Evolutionary conservation across 2,797 vertebrate genomes (phyloP), one percentile per base, ranked within the genome.

Genomic region (Phataginus tetradactyla): DNA sequence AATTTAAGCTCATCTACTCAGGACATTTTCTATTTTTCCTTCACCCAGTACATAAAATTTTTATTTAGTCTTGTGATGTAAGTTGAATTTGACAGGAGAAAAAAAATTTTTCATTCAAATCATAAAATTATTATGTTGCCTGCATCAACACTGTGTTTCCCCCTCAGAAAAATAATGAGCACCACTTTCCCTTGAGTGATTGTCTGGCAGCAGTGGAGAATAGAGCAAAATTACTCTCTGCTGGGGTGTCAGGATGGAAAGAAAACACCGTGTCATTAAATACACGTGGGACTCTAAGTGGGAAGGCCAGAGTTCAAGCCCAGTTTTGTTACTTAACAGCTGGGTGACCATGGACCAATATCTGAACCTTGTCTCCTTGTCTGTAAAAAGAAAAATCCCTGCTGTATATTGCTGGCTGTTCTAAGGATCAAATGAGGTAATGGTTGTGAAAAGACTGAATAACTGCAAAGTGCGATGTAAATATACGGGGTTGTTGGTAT

Each of bases 31-130:
- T 90, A 72, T 96, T 95, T 95, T 98, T 97, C 93, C 93, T 98
- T 94, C 89, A 97, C 25, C 74, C n/a, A 86, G 91, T 97, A 96
- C 75, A 98, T 98, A 97, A 98, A 98, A 91, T 83, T 98, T 98
- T 98, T 98, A 98, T 98, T 98, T 98, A 94, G 93, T 98, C 96
- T 96, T 96, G 88, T 95, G 98, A 97, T 97, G 97, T 97, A 98
- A 98, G 98, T 98, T 98, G 96, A 98, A 98, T 97, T 96, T 98
- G 97, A 98, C 93, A 97, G 97, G 98, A 96, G 81, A 95, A 96
- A 89, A 66, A 91, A 94, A 32, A 57, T 95, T 75, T 98, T 96
- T 97, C 90, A 80, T 96, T 97, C 87, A 96, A 96, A 98, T 93
- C 34, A 97, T 95, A 97, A 95, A 97, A 91, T 96, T 97, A 94